phyloP scores from a whole-genome alignment of 2,888 invertebrate species.

The Alsophila aescularia region DNA sequence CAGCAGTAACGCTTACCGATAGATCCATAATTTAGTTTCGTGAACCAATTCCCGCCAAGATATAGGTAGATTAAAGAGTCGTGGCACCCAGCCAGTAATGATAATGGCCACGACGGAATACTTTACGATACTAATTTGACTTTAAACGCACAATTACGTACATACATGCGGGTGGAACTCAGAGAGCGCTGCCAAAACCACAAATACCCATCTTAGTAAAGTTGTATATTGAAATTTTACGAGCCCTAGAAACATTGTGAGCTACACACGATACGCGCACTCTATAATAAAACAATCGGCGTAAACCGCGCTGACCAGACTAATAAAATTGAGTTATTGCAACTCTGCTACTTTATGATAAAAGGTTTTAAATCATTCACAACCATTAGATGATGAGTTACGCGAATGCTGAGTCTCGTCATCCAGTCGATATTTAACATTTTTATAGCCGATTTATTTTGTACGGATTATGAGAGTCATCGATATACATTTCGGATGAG shows the following conservation, averaged over 20 bases:
- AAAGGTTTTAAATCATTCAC: constrained; percentile 83
- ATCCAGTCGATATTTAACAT: constrained; percentile 78
- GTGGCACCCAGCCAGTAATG: constrained; percentile 72
- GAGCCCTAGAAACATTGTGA: constrained; percentile 62
- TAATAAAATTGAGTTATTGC: constrained; percentile 82
- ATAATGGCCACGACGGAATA: constrained; percentile 62
- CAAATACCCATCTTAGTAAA: constrained; percentile 56
- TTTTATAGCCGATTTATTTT: constrained; percentile 79
- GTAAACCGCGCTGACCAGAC: constrained; percentile 78
- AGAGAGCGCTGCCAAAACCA: constrained; percentile 61
- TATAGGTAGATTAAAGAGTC: constrained; percentile 60
- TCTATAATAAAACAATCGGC: constrained; percentile 74
- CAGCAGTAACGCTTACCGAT: constrained; percentile 41
- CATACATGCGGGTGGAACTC: constrained; percentile 63
- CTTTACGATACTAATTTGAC: constrained; percentile 71
- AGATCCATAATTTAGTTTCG: constrained; percentile 44
- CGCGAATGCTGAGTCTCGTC: constrained; percentile 77
- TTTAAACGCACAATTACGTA: constrained; percentile 73
- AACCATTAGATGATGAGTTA: constrained; percentile 84
- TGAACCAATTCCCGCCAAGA: constrained; percentile 34
- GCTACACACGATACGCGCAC: constrained; percentile 60
- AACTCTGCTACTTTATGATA: constrained; percentile 81
- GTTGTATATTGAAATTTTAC: constrained; percentile 65
- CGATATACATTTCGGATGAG: constrained; percentile 66
- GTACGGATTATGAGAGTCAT: constrained; percentile 71